Evolutionary conservation across 2,888 invertebrate species (phyloP).

Genomic region (Auanema freiburgensis): DNA sequence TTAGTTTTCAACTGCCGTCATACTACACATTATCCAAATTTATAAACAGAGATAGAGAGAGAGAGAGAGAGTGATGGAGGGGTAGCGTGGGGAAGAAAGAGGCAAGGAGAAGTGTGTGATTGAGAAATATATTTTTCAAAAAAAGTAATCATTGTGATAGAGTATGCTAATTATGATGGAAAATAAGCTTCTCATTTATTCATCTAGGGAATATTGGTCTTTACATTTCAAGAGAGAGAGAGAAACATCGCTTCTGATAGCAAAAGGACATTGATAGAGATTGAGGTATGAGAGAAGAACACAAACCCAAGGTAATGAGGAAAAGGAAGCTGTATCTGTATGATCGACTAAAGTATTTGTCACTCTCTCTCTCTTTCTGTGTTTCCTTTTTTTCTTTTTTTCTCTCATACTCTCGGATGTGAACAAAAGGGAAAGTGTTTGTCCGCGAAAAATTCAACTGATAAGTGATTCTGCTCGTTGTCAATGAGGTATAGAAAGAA

Average conservation of each 20-base stretch:
- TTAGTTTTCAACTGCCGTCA: too few species aligned
- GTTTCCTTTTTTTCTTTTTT: too few species aligned
- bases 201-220: too few species aligned
- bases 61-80: conserved; percentile 1
- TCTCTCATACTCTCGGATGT: too few species aligned
- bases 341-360: too few species aligned
- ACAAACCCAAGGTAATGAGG: background rate
- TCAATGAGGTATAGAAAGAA: background rate
- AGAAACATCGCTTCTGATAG: background rate
- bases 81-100: background rate
- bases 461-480: background rate
- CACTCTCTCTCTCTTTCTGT: too few species aligned
- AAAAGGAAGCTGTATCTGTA: too few species aligned
- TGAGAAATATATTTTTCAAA: background rate
- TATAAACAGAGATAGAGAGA: background rate
- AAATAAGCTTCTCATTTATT: too few species aligned
- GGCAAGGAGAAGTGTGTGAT: background rate
- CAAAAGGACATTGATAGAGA: background rate
- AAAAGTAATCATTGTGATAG: background rate
- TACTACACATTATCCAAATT: too few species aligned
- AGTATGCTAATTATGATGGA: background rate
- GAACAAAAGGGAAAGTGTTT: too few species aligned
- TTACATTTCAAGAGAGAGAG: background rate
- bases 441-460: background rate
- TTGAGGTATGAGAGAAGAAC: conserved; percentile 4